A percentile compares a stretch with the other conserved stretches of the same genome.
These are phyloP conservation scores for Rana temporaria DNA, from an alignment of 2,113 vertebrate species.

Conservation along the genomic window DNA sequence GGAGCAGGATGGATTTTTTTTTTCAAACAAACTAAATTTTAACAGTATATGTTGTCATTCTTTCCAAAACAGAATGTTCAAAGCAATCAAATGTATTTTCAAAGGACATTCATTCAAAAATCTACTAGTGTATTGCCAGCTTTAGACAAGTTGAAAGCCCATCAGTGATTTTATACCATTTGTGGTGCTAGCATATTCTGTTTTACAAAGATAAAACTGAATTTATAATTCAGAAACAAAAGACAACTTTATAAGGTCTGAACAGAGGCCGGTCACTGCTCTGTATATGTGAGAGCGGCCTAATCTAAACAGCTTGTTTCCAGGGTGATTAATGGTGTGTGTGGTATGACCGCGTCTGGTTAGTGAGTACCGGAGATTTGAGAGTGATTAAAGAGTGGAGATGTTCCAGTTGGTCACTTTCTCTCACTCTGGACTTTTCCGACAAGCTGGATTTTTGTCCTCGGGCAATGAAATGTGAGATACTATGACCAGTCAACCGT, in stretches of 20 bases:
- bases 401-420: slow-evolving; percentile 47
- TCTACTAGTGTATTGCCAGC: too few species aligned
- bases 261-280: neutral
- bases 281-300: neutral
- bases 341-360: too few species aligned
- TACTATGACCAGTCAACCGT: slow-evolving; percentile 3
- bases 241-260: slow-evolving; percentile 11
- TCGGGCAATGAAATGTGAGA: neutral
- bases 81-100: too few species aligned
- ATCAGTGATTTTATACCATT: too few species aligned
- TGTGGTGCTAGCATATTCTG: too few species aligned
- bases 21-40: too few species aligned
- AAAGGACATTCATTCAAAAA: too few species aligned
- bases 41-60: too few species aligned
- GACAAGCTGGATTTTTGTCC: neutral
- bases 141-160: too few species aligned
- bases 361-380: neutral
- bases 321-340: slow-evolving; percentile 1
- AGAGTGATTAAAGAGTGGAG: neutral
- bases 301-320: slow-evolving; percentile 6
- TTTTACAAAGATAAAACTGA: neutral
- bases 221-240: neutral
- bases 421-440: neutral
- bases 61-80: too few species aligned
- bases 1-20: too few species aligned